phyloP scores from a whole-genome alignment of 2,888 invertebrate genomes.

The Pycnomerus fuliginosus region DNA sequence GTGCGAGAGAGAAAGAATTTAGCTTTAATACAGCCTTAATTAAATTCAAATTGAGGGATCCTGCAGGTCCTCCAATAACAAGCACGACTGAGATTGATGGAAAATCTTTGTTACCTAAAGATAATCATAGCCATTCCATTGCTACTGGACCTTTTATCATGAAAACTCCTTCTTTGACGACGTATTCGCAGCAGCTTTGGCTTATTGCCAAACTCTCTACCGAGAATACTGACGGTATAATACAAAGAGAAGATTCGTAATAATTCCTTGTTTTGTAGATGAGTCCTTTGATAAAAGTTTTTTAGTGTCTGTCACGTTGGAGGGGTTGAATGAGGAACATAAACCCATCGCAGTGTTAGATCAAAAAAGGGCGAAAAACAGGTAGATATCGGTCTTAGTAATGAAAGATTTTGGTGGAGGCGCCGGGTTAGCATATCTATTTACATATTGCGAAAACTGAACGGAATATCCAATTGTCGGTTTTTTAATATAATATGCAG shows the following conservation, averaged over 20 bases:
- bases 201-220: slow-evolving; percentile 82
- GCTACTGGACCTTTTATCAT: slow-evolving; percentile 82
- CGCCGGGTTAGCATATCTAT: too few relatives aligned
- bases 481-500: too few relatives aligned
- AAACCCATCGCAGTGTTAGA: slow-evolving; percentile 67
- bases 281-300: slow-evolving; percentile 90
- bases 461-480: too few relatives aligned
- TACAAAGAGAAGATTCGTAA: background rate
- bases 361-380: slow-evolving; percentile 68
- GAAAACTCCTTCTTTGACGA: slow-evolving; percentile 80
- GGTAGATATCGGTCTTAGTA: too few relatives aligned
- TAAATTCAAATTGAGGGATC: too few relatives aligned
- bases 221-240: slow-evolving; percentile 77
- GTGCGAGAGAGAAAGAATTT: too few relatives aligned
- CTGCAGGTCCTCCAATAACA: slow-evolving; percentile 58
- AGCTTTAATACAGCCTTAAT: too few relatives aligned
- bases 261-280: slow-evolving; percentile 60
- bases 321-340: slow-evolving; percentile 76
- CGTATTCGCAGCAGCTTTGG: slow-evolving; percentile 93
- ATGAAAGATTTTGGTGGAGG: too few relatives aligned
- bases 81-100: slow-evolving; percentile 64
- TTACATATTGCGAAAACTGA: too few relatives aligned
- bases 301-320: slow-evolving; percentile 79
- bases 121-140: slow-evolving; percentile 55
- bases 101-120: slow-evolving; percentile 55